These are phyloP conservation scores for Megaceryle alcyon DNA, from an alignment of 2,797 vertebrate species.

Conservation along the genomic window DNA sequence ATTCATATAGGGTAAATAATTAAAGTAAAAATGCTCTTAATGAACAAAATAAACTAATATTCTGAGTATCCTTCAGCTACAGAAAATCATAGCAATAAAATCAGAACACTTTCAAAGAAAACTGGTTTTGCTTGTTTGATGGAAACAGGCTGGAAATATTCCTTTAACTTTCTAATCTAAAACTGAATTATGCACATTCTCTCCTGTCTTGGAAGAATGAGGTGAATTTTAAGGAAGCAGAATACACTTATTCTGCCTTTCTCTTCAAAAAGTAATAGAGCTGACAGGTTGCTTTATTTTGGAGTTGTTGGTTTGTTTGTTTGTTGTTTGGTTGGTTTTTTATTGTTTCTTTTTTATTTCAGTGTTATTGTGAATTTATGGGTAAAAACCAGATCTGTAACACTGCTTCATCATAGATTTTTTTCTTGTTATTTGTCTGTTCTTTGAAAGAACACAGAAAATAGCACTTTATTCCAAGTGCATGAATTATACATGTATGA, in stretches of 20 bases:
- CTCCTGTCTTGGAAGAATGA: neutral
- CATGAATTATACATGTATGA: neutral
- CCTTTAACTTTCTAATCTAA: constrained; percentile 19
- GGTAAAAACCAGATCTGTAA: neutral
- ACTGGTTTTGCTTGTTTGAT: neutral
- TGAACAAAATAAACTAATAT: neutral
- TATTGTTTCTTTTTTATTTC: neutral
- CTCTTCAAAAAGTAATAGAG: neutral
- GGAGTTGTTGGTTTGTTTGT: no score
- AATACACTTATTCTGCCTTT: neutral
- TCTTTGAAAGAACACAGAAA: neutral
- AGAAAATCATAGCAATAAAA: neutral
- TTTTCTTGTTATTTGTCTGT: neutral
- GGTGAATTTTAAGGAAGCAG: neutral
- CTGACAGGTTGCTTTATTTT: neutral
- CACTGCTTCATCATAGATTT: neutral
- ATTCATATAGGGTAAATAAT: neutral
- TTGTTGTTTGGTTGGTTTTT: no score
- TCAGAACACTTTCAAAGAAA: neutral
- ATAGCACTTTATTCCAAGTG: neutral
- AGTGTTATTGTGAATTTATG: neutral
- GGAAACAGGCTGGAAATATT: neutral
- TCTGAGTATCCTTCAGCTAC: neutral
- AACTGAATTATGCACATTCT: constrained; percentile 2
- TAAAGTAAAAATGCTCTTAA: neutral